Percentiles rank a stretch among this genome's conserved stretches.
phyloP scores from a whole-genome alignment of 2,888 invertebrate genomes.

The Agrochola litura region DNA sequence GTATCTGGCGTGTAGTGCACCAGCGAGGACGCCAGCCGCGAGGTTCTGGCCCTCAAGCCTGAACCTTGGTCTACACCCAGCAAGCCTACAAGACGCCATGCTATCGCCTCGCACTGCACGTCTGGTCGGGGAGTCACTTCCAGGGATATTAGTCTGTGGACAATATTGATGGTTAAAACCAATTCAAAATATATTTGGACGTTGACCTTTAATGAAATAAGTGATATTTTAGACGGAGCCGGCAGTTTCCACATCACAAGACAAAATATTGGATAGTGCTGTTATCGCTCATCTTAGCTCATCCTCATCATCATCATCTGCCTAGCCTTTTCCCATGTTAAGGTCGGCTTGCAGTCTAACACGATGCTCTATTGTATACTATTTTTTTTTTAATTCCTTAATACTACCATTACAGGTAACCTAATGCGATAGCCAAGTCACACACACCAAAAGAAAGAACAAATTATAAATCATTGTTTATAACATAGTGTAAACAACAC shows the following conservation, averaged over 20 bases:
- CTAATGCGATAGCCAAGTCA: too few species aligned
- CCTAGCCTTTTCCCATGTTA: background rate
- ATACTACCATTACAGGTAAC: too few species aligned
- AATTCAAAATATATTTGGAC: background rate
- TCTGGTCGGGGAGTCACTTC: slow-evolving; percentile 91
- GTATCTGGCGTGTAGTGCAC: slow-evolving; percentile 92
- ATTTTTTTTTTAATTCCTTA: too few species aligned
- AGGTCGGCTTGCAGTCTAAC: background rate
- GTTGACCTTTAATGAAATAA: background rate
- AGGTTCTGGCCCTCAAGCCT: slow-evolving; percentile 91
- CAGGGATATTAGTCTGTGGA: slow-evolving; percentile 81
- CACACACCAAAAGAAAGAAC: too few species aligned
- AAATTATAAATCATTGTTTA: too few species aligned
- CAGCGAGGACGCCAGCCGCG: slow-evolving; percentile 91
- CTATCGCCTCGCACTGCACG: slow-evolving; percentile 94
- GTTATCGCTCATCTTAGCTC: background rate
- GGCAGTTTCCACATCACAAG: background rate
- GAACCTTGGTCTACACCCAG: slow-evolving; percentile 91
- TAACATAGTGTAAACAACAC: too few species aligned
- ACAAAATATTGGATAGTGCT: background rate
- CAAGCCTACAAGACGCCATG: slow-evolving; percentile 96
- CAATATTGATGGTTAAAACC: background rate
- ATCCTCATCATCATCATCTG: background rate
- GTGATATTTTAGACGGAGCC: background rate
- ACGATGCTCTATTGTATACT: too few species aligned